These are phyloP conservation scores for Operophtera brumata DNA, from an alignment of 2,888 invertebrate genomes.

Conservation along the genomic window DNA sequence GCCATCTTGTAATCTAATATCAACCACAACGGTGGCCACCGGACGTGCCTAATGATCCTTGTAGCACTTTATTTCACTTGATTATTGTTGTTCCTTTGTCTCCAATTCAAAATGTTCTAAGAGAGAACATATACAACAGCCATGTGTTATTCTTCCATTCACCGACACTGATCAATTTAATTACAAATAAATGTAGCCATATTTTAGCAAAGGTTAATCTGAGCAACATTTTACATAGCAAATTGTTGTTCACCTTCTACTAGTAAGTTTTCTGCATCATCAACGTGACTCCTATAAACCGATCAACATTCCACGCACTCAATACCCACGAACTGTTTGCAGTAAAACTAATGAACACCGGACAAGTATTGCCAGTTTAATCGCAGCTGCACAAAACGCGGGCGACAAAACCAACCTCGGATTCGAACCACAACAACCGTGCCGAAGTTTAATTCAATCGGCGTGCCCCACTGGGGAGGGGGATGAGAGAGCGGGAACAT, in stretches of 20 bases:
- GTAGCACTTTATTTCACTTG: too few relatives aligned
- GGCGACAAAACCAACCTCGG: constrained; percentile 73
- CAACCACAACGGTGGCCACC: too few relatives aligned
- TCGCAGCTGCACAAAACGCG: constrained; percentile 73
- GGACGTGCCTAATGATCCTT: too few relatives aligned
- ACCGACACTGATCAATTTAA: too few relatives aligned
- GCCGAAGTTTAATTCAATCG: constrained; percentile 80
- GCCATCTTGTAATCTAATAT: too few relatives aligned
- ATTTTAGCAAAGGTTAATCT: too few relatives aligned
- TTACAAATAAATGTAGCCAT: too few relatives aligned
- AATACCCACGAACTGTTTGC: constrained; percentile 23
- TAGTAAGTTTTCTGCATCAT: background rate
- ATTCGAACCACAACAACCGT: constrained; percentile 75
- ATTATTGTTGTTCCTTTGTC: too few relatives aligned
- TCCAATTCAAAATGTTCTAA: too few relatives aligned
- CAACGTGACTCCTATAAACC: constrained; percentile 10
- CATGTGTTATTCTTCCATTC: too few relatives aligned
- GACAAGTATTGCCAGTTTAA: constrained; percentile 74
- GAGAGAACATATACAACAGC: too few relatives aligned
- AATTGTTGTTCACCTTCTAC: background rate
- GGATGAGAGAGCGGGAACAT: constrained; percentile 27
- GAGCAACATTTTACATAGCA: too few relatives aligned
- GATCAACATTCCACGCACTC: constrained; percentile 24
- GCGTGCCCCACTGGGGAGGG: constrained; percentile 59
- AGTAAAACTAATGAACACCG: constrained; percentile 69